Evolutionary conservation across 2,888 invertebrate species (phyloP).

Genomic region (Mythimna ferrago): DNA sequence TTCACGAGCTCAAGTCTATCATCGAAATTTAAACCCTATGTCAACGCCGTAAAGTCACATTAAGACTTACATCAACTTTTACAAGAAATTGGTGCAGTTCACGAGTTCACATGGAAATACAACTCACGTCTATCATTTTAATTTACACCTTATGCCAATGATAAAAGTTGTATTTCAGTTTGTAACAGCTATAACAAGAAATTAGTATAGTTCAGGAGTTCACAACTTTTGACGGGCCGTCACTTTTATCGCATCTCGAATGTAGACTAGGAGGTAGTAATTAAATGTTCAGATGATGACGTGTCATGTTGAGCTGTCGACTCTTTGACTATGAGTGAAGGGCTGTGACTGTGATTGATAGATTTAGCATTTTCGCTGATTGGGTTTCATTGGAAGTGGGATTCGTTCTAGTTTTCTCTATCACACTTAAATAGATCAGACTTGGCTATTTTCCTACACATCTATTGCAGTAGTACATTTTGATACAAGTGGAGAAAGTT

Average conservation of each 20-base stretch:
- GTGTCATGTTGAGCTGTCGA: slow-evolving; percentile 42
- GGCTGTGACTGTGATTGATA: slow-evolving; percentile 45
- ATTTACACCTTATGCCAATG: not conserved
- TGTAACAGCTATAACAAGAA: slow-evolving; percentile 17
- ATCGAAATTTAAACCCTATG: not conserved
- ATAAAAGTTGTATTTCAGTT: not conserved
- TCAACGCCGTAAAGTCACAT: not conserved
- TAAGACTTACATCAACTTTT: not conserved
- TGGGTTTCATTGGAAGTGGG: slow-evolving; percentile 1
- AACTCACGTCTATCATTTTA: not conserved
- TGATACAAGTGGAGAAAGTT: too few species aligned
- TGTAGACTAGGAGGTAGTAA: slow-evolving; percentile 41
- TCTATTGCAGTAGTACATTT: too few species aligned
- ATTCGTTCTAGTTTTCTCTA: slow-evolving; percentile 16
- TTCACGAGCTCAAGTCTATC: not conserved
- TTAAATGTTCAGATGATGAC: slow-evolving; percentile 53
- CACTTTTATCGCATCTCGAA: slow-evolving; percentile 50
- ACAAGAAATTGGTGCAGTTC: slow-evolving; percentile 43
- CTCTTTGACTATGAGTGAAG: slow-evolving; percentile 47
- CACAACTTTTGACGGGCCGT: slow-evolving; percentile 51
- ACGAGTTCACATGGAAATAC: slow-evolving; percentile 37
- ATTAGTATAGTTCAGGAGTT: slow-evolving; percentile 44
- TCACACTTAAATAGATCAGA: too few species aligned
- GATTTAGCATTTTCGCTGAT: slow-evolving; percentile 19
- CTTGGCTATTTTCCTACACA: too few species aligned